Evolutionary conservation across 2,888 invertebrate genomes (phyloP).

Genomic region (Seira musarum): DNA sequence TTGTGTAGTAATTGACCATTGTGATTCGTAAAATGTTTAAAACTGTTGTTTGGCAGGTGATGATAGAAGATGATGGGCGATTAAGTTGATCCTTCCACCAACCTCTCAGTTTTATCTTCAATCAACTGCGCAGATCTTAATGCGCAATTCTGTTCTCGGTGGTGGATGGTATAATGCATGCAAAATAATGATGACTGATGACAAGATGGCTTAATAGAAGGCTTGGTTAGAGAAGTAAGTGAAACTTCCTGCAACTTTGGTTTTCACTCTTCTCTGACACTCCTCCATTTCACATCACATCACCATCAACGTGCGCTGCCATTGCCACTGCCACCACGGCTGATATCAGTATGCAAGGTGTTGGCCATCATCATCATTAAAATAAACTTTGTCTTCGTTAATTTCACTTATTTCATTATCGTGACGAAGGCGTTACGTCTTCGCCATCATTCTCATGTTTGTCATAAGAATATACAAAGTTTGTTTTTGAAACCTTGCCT

Average conservation of each 20-base stretch:
- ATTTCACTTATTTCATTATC: slow-evolving; percentile 32
- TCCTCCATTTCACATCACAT: not conserved
- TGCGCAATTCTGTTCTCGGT: no score
- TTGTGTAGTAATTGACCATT: not conserved
- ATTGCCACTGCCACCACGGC: slow-evolving; percentile 26
- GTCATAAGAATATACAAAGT: not conserved
- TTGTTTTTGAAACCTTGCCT: not conserved
- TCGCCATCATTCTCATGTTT: slow-evolving; percentile 16
- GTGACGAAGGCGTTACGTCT: not conserved
- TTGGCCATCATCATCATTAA: slow-evolving; percentile 38
- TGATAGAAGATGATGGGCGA: not conserved
- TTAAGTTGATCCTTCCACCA: not conserved
- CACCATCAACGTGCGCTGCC: not conserved
- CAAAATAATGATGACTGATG: not conserved
- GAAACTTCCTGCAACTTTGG: slow-evolving; percentile 1
- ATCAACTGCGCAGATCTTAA: no score
- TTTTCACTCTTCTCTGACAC: not conserved
- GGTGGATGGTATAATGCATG: no score
- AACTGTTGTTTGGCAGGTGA: not conserved
- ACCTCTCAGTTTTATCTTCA: not conserved
- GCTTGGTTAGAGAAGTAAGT: not conserved
- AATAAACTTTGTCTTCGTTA: slow-evolving; percentile 28
- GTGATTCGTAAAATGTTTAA: not conserved
- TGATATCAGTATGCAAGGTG: slow-evolving; percentile 38
- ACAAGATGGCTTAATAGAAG: not conserved